These are phyloP conservation scores for Chamaea fasciata DNA, from an alignment of 2,113 vertebrate species.

Conservation along the genomic window DNA sequence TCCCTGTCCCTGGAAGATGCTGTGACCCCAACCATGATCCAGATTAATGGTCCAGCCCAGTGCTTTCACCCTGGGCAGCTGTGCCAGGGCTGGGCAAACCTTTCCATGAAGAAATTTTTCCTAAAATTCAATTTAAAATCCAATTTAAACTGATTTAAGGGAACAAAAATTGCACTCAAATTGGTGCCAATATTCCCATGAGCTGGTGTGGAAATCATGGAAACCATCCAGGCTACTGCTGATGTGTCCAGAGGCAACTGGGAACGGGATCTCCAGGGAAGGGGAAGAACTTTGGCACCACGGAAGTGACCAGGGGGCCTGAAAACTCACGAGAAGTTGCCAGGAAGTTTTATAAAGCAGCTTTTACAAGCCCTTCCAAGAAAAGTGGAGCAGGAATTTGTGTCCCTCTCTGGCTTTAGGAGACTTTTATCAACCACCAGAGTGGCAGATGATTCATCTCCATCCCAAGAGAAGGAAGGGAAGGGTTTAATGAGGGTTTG, in stretches of 20 bases:
- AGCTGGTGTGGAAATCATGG: not conserved
- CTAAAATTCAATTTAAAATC: not conserved
- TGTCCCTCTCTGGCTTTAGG: not conserved
- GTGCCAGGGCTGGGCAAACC: not conserved
- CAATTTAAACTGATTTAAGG: not conserved
- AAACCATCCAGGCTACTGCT: not conserved
- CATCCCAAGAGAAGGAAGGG: not conserved
- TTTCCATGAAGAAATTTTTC: not conserved
- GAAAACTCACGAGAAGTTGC: not conserved
- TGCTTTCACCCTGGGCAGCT: not conserved
- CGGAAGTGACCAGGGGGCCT: not conserved
- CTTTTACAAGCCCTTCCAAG: not conserved
- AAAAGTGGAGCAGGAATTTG: not conserved
- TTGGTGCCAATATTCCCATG: not conserved
- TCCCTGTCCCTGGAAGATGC: not conserved
- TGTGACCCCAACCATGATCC: not conserved
- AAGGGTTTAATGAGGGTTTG: not conserved
- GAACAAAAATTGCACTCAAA: not conserved
- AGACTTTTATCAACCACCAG: not conserved
- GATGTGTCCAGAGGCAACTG: not conserved
- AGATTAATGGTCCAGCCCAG: too few relatives aligned
- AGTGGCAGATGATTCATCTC: not conserved
- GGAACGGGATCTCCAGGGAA: not conserved
- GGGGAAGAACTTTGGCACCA: not conserved
- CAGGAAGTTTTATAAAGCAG: not conserved